Percentiles rank a stretch among this genome's conserved stretches.
Evolutionary conservation across 30 jellyfish, hydroid and myxozoan species (phyloP).

Genomic region (Hydractinia echinata): DNA sequence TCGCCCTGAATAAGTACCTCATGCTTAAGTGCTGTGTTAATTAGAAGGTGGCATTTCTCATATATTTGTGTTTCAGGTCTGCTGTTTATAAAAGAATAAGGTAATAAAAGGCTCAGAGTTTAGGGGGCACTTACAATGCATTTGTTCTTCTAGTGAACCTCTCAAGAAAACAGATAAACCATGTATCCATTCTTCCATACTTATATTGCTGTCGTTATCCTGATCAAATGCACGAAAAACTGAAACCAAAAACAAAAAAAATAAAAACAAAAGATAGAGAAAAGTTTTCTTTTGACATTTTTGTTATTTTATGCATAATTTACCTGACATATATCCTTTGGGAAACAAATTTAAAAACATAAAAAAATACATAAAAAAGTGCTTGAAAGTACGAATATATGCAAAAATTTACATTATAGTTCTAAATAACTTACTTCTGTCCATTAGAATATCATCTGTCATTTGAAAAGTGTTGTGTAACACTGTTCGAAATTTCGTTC

Average conservation of each 20-base stretch:
- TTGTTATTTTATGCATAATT: neutral
- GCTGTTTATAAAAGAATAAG: too few relatives aligned
- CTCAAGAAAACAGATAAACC: conserved; percentile 88
- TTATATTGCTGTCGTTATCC: conserved; percentile 94
- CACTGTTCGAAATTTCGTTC: conserved; percentile 88
- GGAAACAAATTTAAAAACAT: too few relatives aligned
- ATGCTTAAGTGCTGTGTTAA: too few relatives aligned
- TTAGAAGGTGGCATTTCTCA: too few relatives aligned
- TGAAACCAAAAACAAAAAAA: neutral
- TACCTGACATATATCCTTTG: too few relatives aligned
- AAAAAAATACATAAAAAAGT: too few relatives aligned
- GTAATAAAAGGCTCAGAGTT: too few relatives aligned
- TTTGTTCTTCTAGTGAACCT: conserved; percentile 76
- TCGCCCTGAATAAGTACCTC: too few relatives aligned
- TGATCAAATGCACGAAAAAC: conserved; percentile 92
- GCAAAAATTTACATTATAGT: neutral
- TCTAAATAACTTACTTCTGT: conserved; percentile 52
- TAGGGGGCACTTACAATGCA: conserved; percentile 48
- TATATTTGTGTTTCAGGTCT: too few relatives aligned
- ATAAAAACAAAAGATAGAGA: neutral
- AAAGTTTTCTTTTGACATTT: neutral
- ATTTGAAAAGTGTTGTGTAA: conserved; percentile 91
- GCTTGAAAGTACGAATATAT: neutral
- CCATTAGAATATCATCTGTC: conserved; percentile 98
- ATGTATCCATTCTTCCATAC: conserved; percentile 92